Evolutionary conservation across 2,888 invertebrate species (phyloP), one percentile per base, ranked within the genome.

Genomic region (Elmis aenea): DNA sequence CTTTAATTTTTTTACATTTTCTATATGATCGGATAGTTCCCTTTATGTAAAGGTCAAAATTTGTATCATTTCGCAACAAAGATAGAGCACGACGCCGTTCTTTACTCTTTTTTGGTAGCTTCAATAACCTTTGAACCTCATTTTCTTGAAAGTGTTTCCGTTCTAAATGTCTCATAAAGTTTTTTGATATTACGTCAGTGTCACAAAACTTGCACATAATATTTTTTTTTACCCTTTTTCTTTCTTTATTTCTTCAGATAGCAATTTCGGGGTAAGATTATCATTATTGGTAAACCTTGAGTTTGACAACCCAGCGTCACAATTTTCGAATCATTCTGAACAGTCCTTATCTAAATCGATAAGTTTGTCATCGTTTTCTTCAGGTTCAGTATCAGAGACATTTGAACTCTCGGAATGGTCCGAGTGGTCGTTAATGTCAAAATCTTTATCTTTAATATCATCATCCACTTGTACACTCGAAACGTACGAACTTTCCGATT

Each of bases 31-130:
- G 23, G 9, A 26, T 33, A 13, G n/a, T 29, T 10, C 45, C 42
- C 6, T 33, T 23, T 6, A 42, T 35, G 31, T 42, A 42, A 3
- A 36, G 27, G 13, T 45, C 33, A 38, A 45, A 45, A 24, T 45
- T 42, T n/a, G 40, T 46, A 4, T 33, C 34, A 32, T 46, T 43
- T 28, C 40, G 28, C 18, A 42, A 28, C n/a, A 34, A 12, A 5
- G 23, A 8, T 2, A 46, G 12, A 15, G 31, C 35, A n/a, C 33
- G 30, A 10, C 29, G 14, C 27, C 42, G 42, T 10, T 39, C 42
- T 31, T 39, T 39, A 15, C 43, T 43, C 13, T 43, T 43, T 27
- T 32, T 28, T 8, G 38, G 31, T n/a, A 29, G 24, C 14, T 18
- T 5, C 11, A 39, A 10, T 22, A 43, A 27, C 2, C 29, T 24